Base-by-base conservation (phyloP, 2,888 invertebrate genomes). In the Craniophora ligustri region DNA sequence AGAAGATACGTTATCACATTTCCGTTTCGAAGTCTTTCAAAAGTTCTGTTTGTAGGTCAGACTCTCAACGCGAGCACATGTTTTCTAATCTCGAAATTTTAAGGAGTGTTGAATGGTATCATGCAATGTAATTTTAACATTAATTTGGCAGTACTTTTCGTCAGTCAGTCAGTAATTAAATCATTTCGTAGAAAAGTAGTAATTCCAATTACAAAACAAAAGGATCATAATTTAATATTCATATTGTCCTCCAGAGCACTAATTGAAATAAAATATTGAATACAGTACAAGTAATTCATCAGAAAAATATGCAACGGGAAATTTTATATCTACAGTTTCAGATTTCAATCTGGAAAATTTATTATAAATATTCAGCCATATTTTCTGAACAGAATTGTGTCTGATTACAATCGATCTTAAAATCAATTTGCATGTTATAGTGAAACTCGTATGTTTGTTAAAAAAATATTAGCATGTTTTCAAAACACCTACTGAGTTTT, bases 331-430 rank as follows among this genome's bases (percentile, higher is more conserved):
- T 10, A 3, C 14, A 6, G 26, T 54, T 49, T 26, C 50, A 28
- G 21, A 42, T 57, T 44, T 39, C 14, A 62, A 63, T 50, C 45
- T 46, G n/a, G 26, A 3, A 32, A 41, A 63, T 64, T 63, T 57
- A 63, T 63, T 57, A 40, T 40, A 23, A 40, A 32, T 46, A 21
- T 11, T 13, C 26, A 2, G 3, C 11, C 8, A 45, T 45, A 55
- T 51, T 64, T 47, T 44, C 1, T 7, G 8, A 11, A 26, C 32
- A 34, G 30, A 26, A n/a, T 26, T 50, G n/a, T 56, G 56, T 36
- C 16, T 50, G 46, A 32, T 47, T 8, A 39, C 42, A 14, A 57
- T 47, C 26, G 23, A 47, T 47, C 42, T 64, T 56, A n/a, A 26
- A 49, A 35, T 14, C 48, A 62, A 62, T 55, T 15, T 23, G 13